Evolutionary conservation across 2,797 vertebrate genomes (phyloP), one percentile per base, ranked within the genome.

Genomic region (Manis javanica): DNA sequence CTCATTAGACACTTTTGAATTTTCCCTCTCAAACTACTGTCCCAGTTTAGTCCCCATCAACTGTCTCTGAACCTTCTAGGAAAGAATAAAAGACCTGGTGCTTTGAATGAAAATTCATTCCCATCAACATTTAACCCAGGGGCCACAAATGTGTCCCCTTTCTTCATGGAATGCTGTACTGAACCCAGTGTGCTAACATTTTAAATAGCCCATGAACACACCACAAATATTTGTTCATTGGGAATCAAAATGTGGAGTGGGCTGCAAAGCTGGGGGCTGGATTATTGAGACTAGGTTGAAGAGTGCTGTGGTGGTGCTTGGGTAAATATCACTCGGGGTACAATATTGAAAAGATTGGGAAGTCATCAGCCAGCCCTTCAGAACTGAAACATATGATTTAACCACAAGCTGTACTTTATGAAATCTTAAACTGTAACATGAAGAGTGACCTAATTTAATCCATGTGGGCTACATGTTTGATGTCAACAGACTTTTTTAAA

Each of bases 351-450:
- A 96, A 95, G 96, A 97, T 97, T 98, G 97, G 97, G 98, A 98
- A 98, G 96, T 98, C 97, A 97, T 98, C 97, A 98, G 92, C 95
- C 81, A 96, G 84, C 46, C 90, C 82, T 97, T 98, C 96, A 98
- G 97, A 98, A 98, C 91, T 96, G 95, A 98, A 98, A 98, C 97
- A 98, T 91, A 97, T 98, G 98, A 98, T 96, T 97, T 96, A 98
- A 98, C 98, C 98, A 96, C 98, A 98, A 98, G 92, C 97, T 97
- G 90, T 96, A 98, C 97, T 99, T 99, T 98, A 99, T 99, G 99
- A 99, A 99, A 99, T 99, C 98, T 99, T 99, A 99, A 99, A 98
- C 98, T 98, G 98, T 98, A 99, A 99, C 98, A 98, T 97, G 98
- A 99, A 98, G 97, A 99, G 98, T 98, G 98, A 98, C 97, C 98